phyloP scores from a whole-genome alignment of 2,888 invertebrate species.

The Eristalis arbustorum region DNA sequence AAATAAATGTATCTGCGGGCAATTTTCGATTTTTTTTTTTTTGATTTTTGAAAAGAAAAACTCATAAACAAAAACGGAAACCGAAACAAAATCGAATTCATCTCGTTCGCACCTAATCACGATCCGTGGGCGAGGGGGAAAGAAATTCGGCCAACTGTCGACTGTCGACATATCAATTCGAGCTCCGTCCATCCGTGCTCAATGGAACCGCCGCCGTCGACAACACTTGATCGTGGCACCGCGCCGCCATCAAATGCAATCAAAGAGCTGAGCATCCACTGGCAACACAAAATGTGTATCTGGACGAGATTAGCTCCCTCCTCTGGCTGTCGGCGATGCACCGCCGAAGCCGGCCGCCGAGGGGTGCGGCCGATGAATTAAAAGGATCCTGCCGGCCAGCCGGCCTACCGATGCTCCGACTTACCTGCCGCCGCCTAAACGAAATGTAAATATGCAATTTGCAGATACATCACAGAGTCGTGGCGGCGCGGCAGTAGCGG shows the following conservation, averaged over 20 bases:
- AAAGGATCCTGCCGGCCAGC: slow-evolving; percentile 41
- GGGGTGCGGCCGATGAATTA: slow-evolving; percentile 44
- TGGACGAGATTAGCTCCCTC: slow-evolving; percentile 27
- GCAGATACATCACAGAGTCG: slow-evolving; percentile 61
- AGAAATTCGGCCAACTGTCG: slow-evolving; percentile 61
- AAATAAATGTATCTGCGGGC: slow-evolving; percentile 66
- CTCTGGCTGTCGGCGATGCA: slow-evolving; percentile 1
- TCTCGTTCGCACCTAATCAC: slow-evolving; percentile 61
- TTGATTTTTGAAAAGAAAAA: slow-evolving; percentile 6
- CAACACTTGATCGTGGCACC: slow-evolving; percentile 58
- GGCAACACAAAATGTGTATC: slow-evolving; percentile 30
- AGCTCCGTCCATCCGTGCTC: slow-evolving; percentile 4
- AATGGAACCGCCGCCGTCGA: slow-evolving; percentile 52
- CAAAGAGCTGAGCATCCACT: slow-evolving; percentile 50
- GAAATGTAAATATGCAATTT: slow-evolving; percentile 69
- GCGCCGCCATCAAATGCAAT: slow-evolving; percentile 53
- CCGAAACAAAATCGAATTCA: background rate
- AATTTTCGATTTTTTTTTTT: slow-evolving; percentile 25
- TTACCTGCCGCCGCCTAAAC: slow-evolving; percentile 42
- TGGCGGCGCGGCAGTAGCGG: slow-evolving; percentile 23
- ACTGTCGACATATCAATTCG: slow-evolving; percentile 63
- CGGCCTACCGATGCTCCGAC: slow-evolving; percentile 3
- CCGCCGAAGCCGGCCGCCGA: background rate
- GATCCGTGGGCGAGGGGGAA: background rate
- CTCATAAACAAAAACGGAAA: slow-evolving; percentile 47